phyloP scores from a whole-genome alignment of 1,140 invertebrate genomes.

The Helicoverpa zea region DNA sequence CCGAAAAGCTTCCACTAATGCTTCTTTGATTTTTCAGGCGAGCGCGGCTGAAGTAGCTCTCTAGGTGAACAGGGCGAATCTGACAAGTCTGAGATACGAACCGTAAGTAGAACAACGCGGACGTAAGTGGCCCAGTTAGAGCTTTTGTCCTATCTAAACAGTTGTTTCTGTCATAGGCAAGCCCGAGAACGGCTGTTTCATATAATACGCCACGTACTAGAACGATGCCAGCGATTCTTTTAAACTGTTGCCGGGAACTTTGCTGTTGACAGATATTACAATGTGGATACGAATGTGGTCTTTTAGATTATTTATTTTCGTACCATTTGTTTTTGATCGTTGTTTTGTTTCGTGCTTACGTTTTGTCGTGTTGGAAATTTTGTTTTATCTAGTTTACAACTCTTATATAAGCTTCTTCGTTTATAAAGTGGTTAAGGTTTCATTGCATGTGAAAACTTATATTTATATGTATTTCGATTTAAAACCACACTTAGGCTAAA shows the following conservation, averaged over 20 bases:
- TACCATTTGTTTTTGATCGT: background rate
- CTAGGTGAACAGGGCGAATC: slow-evolving; percentile 30
- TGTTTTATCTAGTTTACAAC: no score
- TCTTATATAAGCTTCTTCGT: no score
- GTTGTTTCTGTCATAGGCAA: slow-evolving; percentile 59
- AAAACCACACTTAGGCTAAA: no score
- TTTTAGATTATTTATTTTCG: background rate
- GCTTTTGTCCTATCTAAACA: slow-evolving; percentile 73
- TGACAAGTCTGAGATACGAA: slow-evolving; percentile 39
- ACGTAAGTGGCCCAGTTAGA: slow-evolving; percentile 64
- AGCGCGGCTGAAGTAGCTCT: slow-evolving; percentile 18
- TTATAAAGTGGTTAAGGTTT: no score
- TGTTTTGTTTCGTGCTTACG: background rate
- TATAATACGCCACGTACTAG: slow-evolving; percentile 52
- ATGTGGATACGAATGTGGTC: background rate
- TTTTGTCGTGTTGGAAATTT: background rate
- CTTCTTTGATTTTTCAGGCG: slow-evolving; percentile 26
- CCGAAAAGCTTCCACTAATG: background rate
- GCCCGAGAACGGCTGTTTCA: slow-evolving; percentile 48
- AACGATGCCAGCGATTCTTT: slow-evolving; percentile 42
- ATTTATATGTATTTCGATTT: no score
- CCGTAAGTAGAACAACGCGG: slow-evolving; percentile 54
- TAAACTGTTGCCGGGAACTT: background rate
- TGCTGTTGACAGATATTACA: slow-evolving; percentile 1
- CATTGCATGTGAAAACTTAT: no score